Percentiles rank a stretch among this genome's conserved stretches.
Conservation (phyloP, 92 coral and sea anemone species). For the Porites evermanni region DNA sequence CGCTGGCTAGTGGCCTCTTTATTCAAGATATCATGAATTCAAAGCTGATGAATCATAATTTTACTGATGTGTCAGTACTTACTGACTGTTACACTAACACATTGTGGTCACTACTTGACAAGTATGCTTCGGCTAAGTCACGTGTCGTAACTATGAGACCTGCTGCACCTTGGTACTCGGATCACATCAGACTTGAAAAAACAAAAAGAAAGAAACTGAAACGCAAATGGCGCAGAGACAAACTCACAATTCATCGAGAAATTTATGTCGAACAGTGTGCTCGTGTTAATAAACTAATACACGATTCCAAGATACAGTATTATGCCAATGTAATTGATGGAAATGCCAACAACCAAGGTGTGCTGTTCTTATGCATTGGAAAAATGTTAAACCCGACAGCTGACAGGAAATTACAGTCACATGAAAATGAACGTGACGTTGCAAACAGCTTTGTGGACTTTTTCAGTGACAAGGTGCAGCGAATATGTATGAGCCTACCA, state of each 20-base stretch:
- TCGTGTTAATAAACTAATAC: constrained; percentile 45
- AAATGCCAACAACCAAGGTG: constrained; percentile 42
- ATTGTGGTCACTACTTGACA: constrained; percentile 52
- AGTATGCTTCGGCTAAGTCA: constrained; percentile 47
- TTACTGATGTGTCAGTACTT: constrained; percentile 39
- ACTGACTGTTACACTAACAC: constrained; percentile 39
- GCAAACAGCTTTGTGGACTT: constrained; percentile 57
- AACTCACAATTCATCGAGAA: constrained; percentile 53
- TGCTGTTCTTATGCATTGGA: constrained; percentile 35
- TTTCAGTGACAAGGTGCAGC: constrained; percentile 48
- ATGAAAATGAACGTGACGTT: constrained; percentile 16
- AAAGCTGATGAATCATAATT: constrained; percentile 26
- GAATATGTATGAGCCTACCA: constrained; percentile 29
- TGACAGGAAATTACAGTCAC: constrained; percentile 47
- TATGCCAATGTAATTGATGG: constrained; percentile 39
- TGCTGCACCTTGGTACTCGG: constrained; percentile 16
- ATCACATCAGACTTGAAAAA: no score
- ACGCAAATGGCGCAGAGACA: constrained; percentile 39
- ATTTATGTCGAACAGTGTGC: constrained; percentile 17
- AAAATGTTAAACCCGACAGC: constrained; percentile 51
- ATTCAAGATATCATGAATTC: constrained; percentile 43
- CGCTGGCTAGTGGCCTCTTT: constrained; percentile 31
- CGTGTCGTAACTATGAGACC: constrained; percentile 49
- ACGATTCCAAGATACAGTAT: constrained; percentile 50
- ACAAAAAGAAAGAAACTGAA: constrained; percentile 1